Evolutionary conservation across 2,888 invertebrate genomes (phyloP).

Genomic region (Anthrax anthrax): DNA sequence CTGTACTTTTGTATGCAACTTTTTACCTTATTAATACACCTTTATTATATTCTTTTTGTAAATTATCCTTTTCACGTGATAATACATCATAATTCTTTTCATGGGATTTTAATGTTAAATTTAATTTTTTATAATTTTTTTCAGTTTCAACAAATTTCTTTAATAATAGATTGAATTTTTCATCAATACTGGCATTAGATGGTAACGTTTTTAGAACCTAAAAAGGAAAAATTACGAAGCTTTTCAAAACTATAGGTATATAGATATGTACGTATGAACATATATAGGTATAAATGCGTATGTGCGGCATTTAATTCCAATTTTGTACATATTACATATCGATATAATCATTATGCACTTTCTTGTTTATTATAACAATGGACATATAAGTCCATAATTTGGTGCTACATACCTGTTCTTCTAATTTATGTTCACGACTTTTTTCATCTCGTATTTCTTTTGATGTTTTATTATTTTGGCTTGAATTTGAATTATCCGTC

Average conservation of each 20-base stretch:
- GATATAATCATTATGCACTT: background rate
- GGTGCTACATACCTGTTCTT: conserved; percentile 24
- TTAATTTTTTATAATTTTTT: conserved; percentile 50
- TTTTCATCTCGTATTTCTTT: conserved; percentile 35
- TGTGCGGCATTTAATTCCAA: no score
- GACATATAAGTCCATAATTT: background rate
- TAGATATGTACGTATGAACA: no score
- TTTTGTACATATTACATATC: background rate
- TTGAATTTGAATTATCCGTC: no score
- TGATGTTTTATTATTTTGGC: conserved; percentile 18
- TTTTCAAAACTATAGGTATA: no score
- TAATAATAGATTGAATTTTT: conserved; percentile 52
- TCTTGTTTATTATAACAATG: background rate
- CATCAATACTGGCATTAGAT: conserved; percentile 44
- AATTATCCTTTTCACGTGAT: conserved; percentile 63
- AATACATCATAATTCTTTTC: conserved; percentile 46
- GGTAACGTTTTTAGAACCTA: conserved; percentile 50
- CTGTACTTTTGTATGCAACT: no score
- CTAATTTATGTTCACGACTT: conserved; percentile 32
- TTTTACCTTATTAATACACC: conserved; percentile 50
- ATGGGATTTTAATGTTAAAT: conserved; percentile 41
- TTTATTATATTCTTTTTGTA: conserved; percentile 71
- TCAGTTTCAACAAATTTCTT: conserved; percentile 63
- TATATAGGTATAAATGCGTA: no score
- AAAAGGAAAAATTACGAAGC: background rate